phyloP scores from a whole-genome alignment of 1,140 invertebrate species.

The Lasaia peninsularis region DNA sequence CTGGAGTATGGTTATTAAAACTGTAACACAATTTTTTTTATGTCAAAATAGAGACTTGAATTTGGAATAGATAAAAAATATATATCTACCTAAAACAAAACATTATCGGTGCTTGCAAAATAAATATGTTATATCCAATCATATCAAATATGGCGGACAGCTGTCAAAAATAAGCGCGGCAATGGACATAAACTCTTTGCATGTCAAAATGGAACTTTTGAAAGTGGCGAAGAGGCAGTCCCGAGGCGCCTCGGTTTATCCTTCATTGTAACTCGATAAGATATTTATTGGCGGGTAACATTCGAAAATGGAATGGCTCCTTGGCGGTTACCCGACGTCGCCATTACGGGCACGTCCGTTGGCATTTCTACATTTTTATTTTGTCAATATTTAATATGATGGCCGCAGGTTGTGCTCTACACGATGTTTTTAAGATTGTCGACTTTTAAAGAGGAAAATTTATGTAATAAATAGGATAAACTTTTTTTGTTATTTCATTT shows the following conservation, averaged over 20 bases:
- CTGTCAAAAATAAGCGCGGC: constrained; percentile 27
- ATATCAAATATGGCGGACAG: constrained; percentile 20
- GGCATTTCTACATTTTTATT: constrained; percentile 71
- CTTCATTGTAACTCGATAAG: constrained; percentile 70
- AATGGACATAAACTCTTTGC: constrained; percentile 27
- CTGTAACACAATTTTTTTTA: too few species aligned
- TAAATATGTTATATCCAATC: constrained; percentile 20
- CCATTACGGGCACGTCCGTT: constrained; percentile 52
- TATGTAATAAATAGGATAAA: too few species aligned
- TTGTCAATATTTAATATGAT: constrained; percentile 75
- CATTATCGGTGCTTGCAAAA: neutral
- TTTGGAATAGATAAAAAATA: neutral
- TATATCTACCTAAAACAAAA: neutral
- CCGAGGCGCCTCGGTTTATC: constrained; percentile 31
- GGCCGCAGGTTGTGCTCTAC: constrained; percentile 29
- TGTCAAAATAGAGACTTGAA: too few species aligned
- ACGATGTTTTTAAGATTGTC: neutral
- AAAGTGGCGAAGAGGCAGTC: constrained; percentile 39
- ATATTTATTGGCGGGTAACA: constrained; percentile 71
- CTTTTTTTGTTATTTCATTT: too few species aligned
- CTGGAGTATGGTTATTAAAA: too few species aligned
- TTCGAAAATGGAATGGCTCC: constrained; percentile 65
- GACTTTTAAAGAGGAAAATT: neutral
- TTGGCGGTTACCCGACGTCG: constrained; percentile 53
- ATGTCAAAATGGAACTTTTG: constrained; percentile 31